phyloP scores from a whole-genome alignment of 2,113 vertebrate genomes.

The Pollachius pollachius region DNA sequence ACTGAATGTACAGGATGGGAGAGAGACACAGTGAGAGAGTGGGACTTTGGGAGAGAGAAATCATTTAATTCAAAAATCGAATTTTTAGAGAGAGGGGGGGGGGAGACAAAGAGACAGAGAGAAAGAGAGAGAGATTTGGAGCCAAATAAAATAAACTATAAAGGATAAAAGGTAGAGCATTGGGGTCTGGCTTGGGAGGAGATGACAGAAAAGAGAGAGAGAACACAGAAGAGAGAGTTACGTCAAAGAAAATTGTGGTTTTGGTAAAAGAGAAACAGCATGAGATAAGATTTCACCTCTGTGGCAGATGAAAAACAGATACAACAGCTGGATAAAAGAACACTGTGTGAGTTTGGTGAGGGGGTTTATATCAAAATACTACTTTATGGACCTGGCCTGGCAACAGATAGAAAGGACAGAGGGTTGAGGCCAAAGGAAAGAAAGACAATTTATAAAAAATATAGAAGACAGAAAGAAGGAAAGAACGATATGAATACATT shows the following conservation, averaged over 20 bases:
- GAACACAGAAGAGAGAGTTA: constrained; percentile 39
- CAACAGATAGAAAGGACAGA: constrained; percentile 28
- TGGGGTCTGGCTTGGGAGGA: constrained; percentile 37
- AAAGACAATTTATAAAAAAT: constrained; percentile 1
- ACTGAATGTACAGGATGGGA: not conserved
- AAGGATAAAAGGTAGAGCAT: constrained; percentile 32
- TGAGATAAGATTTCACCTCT: constrained; percentile 43
- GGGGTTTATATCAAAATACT: constrained; percentile 43
- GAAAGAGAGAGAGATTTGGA: not conserved
- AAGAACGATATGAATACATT: not conserved
- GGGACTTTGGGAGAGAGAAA: constrained; percentile 11
- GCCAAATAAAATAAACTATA: constrained; percentile 1
- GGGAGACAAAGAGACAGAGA: constrained; percentile 10
- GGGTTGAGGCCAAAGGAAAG: not conserved
- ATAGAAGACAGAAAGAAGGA: constrained; percentile 7
- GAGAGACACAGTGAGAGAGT: constrained; percentile 4
- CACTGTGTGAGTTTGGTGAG: not conserved
- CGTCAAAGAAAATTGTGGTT: constrained; percentile 52
- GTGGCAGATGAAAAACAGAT: constrained; percentile 7
- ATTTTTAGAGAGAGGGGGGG: constrained; percentile 9
- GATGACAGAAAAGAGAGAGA: constrained; percentile 40
- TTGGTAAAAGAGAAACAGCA: constrained; percentile 56
- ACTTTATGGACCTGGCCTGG: constrained; percentile 41
- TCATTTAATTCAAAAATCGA: not conserved
- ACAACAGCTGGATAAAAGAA: not conserved